These are phyloP conservation scores for Zaprionus nigranus DNA, from an alignment of 1,140 invertebrate species.

Conservation along the genomic window DNA sequence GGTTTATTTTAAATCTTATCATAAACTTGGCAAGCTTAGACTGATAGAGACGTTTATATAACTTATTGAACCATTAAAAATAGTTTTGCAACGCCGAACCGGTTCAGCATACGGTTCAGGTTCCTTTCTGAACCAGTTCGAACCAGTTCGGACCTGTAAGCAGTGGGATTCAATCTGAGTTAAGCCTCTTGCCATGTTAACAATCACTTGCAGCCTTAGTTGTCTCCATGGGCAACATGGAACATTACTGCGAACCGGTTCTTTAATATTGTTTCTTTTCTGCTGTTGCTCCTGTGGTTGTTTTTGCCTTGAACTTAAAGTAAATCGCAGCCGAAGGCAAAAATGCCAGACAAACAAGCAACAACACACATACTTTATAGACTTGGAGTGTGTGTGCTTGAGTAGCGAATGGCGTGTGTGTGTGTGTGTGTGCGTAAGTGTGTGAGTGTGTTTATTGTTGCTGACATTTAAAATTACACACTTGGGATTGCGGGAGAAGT, in stretches of 20 bases:
- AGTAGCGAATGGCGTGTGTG: not conserved
- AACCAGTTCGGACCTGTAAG: too few species aligned
- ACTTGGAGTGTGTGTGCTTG: not conserved
- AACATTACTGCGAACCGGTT: constrained; percentile 16
- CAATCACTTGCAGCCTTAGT: not conserved
- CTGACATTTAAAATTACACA: constrained; percentile 81
- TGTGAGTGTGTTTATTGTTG: constrained; percentile 57
- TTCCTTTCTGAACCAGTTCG: too few species aligned
- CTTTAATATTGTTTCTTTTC: constrained; percentile 2
- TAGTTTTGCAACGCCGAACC: too few species aligned
- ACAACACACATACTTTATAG: constrained; percentile 13
- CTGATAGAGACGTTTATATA: too few species aligned
- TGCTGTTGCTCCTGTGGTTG: not conserved
- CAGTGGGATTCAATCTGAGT: not conserved
- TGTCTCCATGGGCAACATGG: not conserved
- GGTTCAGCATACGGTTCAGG: too few species aligned
- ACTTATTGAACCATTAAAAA: too few species aligned
- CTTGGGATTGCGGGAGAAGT: constrained; percentile 68
- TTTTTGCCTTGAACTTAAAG: constrained; percentile 49
- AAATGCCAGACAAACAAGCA: constrained; percentile 27
- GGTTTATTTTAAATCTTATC: too few species aligned
- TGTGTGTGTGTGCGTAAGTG: constrained; percentile 31
- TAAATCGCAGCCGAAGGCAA: constrained; percentile 43
- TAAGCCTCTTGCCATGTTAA: not conserved
- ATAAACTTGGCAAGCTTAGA: too few species aligned